Evolutionary conservation across 1,140 invertebrate genomes (phyloP), one percentile per base, ranked within the genome.

Genomic region (Cyclina sinensis): DNA sequence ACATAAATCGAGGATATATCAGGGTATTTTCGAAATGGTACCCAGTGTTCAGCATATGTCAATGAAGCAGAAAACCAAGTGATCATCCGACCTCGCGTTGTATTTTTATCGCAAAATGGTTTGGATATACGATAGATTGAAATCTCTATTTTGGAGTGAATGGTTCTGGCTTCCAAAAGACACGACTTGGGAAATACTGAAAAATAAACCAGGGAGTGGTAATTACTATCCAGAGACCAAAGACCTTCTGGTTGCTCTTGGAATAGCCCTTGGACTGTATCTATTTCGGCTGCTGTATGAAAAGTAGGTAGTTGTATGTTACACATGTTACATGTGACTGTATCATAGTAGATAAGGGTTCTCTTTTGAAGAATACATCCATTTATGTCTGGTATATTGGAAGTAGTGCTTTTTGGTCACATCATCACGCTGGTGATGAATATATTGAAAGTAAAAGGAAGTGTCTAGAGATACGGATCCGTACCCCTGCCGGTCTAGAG

Each of bases 161-260:
- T 91, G 91, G 90, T 93, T 93, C 91, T 93, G 92, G 92, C 62
- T 93, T 21, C 92, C 92, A 27, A 43, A 62, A 35, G 80, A 86
- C 16, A 70, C 80, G 39, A 90, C 88, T 16, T 93, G 92, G 92
- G 65, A 90, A 35, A 68, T 86, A 51, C 87, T 93, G 14, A 74
- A 89, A 90, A 93, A 91, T 76, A 65, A 80, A 65, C 83, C 83
- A n/a, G 81, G 88, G 5, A 88, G 89, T 85, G 89, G 79, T 43
- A 78, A 88, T 46, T 93, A 93, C 88, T 85, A 87, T 37, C 91
- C 98, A 59, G 97, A 98, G 94, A 97, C 98, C 93, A 97, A 96
- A 93, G 98, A 99, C 96, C 96, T 99, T 70, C 96, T 97, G 87
- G 97, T 97, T 95, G 97, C 98, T n/a, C 95, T 99, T 92, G 97